Percentiles rank a stretch among this genome's conserved stretches.
Conservation (phyloP, 2,797 vertebrate genomes). For the Scolopax rusticola region DNA sequence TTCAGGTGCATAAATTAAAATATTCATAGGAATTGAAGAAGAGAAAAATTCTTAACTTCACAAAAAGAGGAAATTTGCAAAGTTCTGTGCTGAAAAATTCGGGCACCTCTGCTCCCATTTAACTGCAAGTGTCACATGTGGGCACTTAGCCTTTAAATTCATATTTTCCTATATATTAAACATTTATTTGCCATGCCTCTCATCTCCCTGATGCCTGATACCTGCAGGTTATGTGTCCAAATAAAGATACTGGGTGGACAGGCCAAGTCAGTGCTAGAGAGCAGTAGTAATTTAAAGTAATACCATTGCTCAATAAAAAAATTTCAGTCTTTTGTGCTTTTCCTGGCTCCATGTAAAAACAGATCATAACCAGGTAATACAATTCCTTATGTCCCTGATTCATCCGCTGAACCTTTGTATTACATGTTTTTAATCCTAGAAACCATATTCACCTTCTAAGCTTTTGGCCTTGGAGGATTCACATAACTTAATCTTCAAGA, state of each 20-base stretch:
- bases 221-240: not conserved
- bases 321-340: not conserved
- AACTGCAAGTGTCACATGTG: not conserved
- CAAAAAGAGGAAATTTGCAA: not conserved
- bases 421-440: not conserved
- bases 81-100: not conserved
- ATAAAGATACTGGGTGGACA: not conserved
- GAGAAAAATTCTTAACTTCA: not conserved
- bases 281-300: too few relatives aligned
- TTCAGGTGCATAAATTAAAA: not conserved
- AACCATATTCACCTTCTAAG: not conserved
- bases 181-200: not conserved
- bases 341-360: not conserved
- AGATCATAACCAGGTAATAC: not conserved
- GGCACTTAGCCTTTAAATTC: not conserved
- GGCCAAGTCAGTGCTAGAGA: not conserved
- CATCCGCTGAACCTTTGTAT: not conserved
- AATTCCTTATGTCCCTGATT: not conserved
- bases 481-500: not conserved
- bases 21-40: not conserved
- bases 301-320: not conserved
- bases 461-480: not conserved
- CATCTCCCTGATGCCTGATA: not conserved
- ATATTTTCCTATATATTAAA: not conserved
- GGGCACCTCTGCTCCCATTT: not conserved